Base-by-base conservation (phyloP, 37 sponge, comb jelly and placozoan genomes). In the Haliclona indistincta region DNA sequence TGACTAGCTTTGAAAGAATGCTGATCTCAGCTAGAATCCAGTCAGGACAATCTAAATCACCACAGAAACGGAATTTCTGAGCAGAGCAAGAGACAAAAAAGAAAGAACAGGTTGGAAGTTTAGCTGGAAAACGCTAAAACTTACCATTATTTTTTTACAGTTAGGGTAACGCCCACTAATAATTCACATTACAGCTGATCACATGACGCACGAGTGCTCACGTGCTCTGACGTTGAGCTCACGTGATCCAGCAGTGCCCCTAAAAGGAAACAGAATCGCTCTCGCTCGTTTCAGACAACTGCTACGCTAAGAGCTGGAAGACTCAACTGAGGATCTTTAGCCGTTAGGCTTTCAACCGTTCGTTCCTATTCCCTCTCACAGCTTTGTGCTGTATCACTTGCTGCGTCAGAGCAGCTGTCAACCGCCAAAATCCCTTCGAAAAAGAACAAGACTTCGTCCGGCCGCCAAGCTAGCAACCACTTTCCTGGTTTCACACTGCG, bases 1-100 rank as follows among this genome's bases (percentile, higher is more conserved):
- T 81, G 30, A 93, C 92, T 63, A 98, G 76, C 56, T 88, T 92
- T 0, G 99, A 98, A 0, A 98, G 86, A 22, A 88, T 89, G 54
- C 94, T 93, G 64, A 98, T 98, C 63, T 98, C 99, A 17, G 99
- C 99, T 36, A 98, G 68, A 34, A 98, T 81, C 99, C 99, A 98
- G 73, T 98, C 99, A 13, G 99, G 99, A 71, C 99, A 98, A 73
- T 98, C 99, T 38, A 93, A 67, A 53, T 95, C 99, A n/a, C 99
- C 99, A 84, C 99, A 95, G 68, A 98, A 98, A 49, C 96, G 89
- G 52, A 98, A 98, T 83, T 81, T 89, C 96, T 93, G 53, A 0
- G 36, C 64, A 45, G 37, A 61, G 25, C 63, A 20, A 28, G 63
- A 61, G 25, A 28, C 33, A 61, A 47, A 47, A 47, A 17, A 17